Base-by-base conservation (phyloP, 2,888 invertebrate genomes). In the Pachliopta kotzebuea region DNA sequence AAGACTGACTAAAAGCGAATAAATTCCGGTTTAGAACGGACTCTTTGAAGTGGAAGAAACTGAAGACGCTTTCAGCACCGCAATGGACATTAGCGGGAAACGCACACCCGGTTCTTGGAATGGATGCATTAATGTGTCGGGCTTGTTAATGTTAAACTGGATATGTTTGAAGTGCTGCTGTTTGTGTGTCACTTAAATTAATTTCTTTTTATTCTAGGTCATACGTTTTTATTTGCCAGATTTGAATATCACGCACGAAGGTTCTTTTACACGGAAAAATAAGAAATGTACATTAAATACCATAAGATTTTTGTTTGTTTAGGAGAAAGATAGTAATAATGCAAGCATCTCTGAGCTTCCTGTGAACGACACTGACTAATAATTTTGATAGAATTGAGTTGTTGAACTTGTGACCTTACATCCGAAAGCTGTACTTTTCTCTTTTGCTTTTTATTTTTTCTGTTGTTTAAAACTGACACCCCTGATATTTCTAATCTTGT, bases 41-140 rank as follows among this genome's bases (percentile, higher is more conserved):
- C 29, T 37, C 63, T 63, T 63, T 63, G 58, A 63, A 29, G 58
- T 63, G 42, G 23, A 56, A 56, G 29, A 56, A 56, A 62, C 29
- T 49, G 45, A 45, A 21, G 29, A 52, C 50, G 56, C 11, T 23
- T 56, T 31, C 29, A 23, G 45, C 17, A 14, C 50, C 20, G 24
- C 29, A n/a, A 8, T 42, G 45, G 17, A 61, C 45, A 55, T 56
- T 49, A 62, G 29, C 21, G 49, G n/a, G 29, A 20, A 60, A 37
- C 8, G 49, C 53, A 29, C 21, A 20, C 6, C 21, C 49, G 29
- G 42, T 54, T 54, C 54, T 45, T 29, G 53, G 49, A 54, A 58
- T 23, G 58, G 52, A 53, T 54, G 42, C 53, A 17, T 42, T 53
- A 31, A 23, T n/a, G 29, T 54, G 53, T 54, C 50, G 24, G 20